Base-by-base conservation (phyloP, 2,888 invertebrate species). In the Aspidapion aeneum region DNA sequence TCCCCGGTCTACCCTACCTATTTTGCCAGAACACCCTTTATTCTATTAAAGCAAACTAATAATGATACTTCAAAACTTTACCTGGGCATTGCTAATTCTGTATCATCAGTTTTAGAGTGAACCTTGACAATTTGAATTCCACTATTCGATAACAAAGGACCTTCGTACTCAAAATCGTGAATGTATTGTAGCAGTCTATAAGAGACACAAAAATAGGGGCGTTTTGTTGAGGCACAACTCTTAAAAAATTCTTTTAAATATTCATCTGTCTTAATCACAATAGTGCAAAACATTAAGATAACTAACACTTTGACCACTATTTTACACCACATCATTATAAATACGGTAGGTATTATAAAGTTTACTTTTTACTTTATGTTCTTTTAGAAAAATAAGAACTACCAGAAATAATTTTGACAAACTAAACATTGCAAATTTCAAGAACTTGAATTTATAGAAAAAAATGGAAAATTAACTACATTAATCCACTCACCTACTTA, bases 141-240 rank as follows among this genome's bases (percentile, higher is more conserved):
- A 62, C 71, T 68, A 57, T 69, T 48, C 1, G 66, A 66, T 3
- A 58, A 2, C 3, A 35, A 12, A 7, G 35, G 35, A 2, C 62
- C 57, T 21, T 67, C 57, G 55, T 62, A 63, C 22, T 68, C 66
- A 49, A 70, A 72, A 58, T 70, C 64, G n/a, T 74, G 69, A 54
- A 78, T 67, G 56, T 71, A 74, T 60, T 71, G 74, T 20, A 77
- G 64, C 12, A 75, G 62, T 60, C 71, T 68, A 63, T 74, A 76
- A 62, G 77, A 75, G 9, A 72, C 73, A 68, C 78, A 78, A 51
- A 73, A 71, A 21, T 71, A 69, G 3, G 73, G 61, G 51, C 72
- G 68, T 58, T 65, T 71, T 16, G 69, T 71, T 22, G 59, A 60
- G 9, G 66, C 60, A 65, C 78, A 78, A 58, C 71, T 66, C 19